A percentile compares a stretch with the other conserved stretches of the same genome.
phyloP scores from a whole-genome alignment of 2,797 vertebrate genomes.

The Lindbergichthys nudifrons region DNA sequence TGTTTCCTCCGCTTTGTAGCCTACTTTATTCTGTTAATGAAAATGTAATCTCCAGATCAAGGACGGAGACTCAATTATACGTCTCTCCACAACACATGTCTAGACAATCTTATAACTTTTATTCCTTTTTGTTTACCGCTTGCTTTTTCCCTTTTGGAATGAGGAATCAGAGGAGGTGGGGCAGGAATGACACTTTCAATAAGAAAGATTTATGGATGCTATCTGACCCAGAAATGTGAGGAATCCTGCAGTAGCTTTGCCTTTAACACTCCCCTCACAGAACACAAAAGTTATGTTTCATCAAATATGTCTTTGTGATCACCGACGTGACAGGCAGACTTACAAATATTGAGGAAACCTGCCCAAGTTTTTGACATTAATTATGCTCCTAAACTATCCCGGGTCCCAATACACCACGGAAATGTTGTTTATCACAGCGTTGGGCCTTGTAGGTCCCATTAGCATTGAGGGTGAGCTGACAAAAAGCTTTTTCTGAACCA shows the following conservation, averaged over 20 bases:
- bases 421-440: conserved; percentile 17
- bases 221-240: conserved; percentile 65
- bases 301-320: conserved; percentile 57
- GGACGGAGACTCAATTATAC: conserved; percentile 58
- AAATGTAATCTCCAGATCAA: conserved; percentile 72
- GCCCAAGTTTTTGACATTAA: conserved; percentile 38
- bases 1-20: conserved; percentile 60
- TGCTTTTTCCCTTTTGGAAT: conserved; percentile 25
- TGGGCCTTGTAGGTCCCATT: conserved; percentile 28
- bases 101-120: conserved; percentile 43
- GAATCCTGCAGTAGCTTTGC: conserved; percentile 39
- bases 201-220: conserved; percentile 71
- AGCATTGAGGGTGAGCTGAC: conserved; percentile 10
- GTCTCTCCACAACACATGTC: conserved; percentile 54
- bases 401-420: conserved; percentile 7
- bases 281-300: conserved; percentile 37
- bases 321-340: conserved; percentile 14
- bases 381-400: conserved; percentile 36
- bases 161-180: conserved; percentile 17
- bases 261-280: conserved; percentile 33
- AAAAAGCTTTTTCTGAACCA: conserved; percentile 26
- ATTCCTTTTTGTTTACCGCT: conserved; percentile 52
- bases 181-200: conserved; percentile 68
- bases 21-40: conserved; percentile 68
- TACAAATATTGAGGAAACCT: conserved; percentile 40